These are phyloP conservation scores for Coelopa frigida DNA, from an alignment of 1,140 invertebrate species.

Conservation along the genomic window DNA sequence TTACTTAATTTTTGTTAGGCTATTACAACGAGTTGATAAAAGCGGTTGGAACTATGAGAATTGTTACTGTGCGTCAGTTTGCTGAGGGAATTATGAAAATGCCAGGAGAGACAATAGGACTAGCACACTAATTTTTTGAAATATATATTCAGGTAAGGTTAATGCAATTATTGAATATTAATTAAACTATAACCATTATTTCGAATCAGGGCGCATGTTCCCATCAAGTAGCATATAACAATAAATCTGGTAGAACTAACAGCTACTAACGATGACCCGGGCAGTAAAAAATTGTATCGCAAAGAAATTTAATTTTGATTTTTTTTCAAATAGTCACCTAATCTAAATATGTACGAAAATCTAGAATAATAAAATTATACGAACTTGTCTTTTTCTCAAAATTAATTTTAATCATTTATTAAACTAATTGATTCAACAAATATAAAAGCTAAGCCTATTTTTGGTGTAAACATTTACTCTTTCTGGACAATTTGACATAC, in stretches of 20 bases:
- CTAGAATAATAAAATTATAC: no score
- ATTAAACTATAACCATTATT: no score
- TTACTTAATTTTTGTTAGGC: no score
- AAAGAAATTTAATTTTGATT: constrained; percentile 6
- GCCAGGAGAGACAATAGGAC: constrained; percentile 19
- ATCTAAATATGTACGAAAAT: no score
- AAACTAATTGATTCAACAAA: no score
- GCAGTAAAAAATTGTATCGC: constrained; percentile 22
- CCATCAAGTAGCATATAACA: constrained; percentile 20
- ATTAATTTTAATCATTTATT: no score
- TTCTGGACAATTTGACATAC: no score
- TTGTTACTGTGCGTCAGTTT: constrained; percentile 26
- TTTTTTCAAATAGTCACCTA: no score
- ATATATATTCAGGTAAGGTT: constrained; percentile 37
- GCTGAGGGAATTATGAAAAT: constrained; percentile 19
- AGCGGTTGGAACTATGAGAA: constrained; percentile 18
- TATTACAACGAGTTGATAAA: constrained; percentile 23
- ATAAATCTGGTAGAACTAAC: constrained; percentile 28
- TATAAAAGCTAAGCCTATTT: no score
- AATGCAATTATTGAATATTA: no score
- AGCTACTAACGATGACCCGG: constrained; percentile 30
- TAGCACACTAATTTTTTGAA: constrained; percentile 25
- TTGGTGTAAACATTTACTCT: no score
- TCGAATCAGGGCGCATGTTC: constrained; percentile 20
- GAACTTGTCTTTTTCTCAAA: no score